A percentile compares a stretch with the other conserved stretches of the same genome.
Conservation (phyloP, 2,113 vertebrate genomes). For the Bufo bufo region DNA sequence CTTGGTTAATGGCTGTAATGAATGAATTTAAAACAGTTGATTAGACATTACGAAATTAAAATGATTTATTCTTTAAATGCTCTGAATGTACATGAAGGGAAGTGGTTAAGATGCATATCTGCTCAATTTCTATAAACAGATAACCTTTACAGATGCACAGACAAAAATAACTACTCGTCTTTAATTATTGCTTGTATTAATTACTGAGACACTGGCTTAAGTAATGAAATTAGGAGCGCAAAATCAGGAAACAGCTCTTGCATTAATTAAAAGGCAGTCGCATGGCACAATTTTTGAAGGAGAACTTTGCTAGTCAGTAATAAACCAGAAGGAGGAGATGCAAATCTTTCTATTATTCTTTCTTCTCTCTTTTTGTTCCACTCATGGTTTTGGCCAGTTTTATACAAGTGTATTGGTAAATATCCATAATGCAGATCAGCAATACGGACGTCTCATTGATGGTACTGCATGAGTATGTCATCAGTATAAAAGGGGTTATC, state of each 20-base stretch:
- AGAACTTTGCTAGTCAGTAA: background rate
- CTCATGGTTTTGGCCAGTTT: too few relatives aligned
- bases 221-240: constrained; percentile 26
- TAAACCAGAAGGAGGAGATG: background rate
- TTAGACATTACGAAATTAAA: constrained; percentile 9
- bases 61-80: constrained; percentile 28
- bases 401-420: too few relatives aligned
- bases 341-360: too few relatives aligned
- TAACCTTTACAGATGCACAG: constrained; percentile 28
- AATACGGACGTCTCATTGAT: too few relatives aligned
- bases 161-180: constrained; percentile 22
- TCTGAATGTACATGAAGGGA: background rate
- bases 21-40: constrained; percentile 9
- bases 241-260: constrained; percentile 4
- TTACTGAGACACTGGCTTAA: constrained; percentile 3
- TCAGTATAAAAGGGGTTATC: too few relatives aligned
- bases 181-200: constrained; percentile 44
- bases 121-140: constrained; percentile 38
- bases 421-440: too few relatives aligned
- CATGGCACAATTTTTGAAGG: background rate
- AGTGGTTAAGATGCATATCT: constrained; percentile 9
- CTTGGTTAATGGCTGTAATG: constrained; percentile 6
- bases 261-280: background rate
- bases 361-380: too few relatives aligned
- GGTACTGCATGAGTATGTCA: too few relatives aligned